A percentile compares a stretch with the other conserved stretches of the same genome.
Conservation (phyloP, 2,888 invertebrate species). For the Eupithecia dodoneata region DNA sequence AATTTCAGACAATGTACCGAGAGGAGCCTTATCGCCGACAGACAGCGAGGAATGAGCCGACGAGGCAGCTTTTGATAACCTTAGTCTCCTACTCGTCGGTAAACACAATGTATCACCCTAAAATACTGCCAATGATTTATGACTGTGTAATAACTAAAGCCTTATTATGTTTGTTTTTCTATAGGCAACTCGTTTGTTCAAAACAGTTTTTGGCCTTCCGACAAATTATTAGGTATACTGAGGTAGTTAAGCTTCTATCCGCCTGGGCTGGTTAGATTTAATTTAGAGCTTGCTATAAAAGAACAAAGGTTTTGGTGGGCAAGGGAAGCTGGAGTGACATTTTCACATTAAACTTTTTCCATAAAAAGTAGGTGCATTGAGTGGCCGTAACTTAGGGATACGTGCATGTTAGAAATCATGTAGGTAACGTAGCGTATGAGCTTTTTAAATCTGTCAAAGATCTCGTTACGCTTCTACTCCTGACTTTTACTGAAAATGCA, state of each 20-base stretch:
- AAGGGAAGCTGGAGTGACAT: too few species aligned
- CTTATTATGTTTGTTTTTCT: slow-evolving; percentile 18
- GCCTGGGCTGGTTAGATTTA: neutral
- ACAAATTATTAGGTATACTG: neutral
- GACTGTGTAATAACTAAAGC: slow-evolving; percentile 21
- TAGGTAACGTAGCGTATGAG: too few species aligned
- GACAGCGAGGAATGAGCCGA: slow-evolving; percentile 54
- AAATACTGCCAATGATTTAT: slow-evolving; percentile 33
- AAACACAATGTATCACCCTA: slow-evolving; percentile 31
- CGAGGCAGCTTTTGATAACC: slow-evolving; percentile 36
- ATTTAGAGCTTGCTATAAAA: neutral
- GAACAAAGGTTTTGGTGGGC: neutral
- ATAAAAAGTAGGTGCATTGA: neutral
- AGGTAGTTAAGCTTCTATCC: neutral
- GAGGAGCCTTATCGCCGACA: slow-evolving; percentile 65
- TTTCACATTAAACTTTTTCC: too few species aligned
- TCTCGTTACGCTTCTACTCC: neutral
- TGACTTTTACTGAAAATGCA: neutral
- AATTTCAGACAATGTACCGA: slow-evolving; percentile 63
- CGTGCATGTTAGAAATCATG: too few species aligned
- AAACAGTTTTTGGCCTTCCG: neutral
- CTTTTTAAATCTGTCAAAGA: too few species aligned
- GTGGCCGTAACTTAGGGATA: too few species aligned
- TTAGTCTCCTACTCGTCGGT: slow-evolving; percentile 16
- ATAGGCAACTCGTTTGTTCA: neutral